Percentiles rank a stretch among this genome's conserved stretches.
These are phyloP conservation scores for Chelidonichthys spinosus DNA, from an alignment of 2,797 vertebrate genomes.

Conservation along the genomic window DNA sequence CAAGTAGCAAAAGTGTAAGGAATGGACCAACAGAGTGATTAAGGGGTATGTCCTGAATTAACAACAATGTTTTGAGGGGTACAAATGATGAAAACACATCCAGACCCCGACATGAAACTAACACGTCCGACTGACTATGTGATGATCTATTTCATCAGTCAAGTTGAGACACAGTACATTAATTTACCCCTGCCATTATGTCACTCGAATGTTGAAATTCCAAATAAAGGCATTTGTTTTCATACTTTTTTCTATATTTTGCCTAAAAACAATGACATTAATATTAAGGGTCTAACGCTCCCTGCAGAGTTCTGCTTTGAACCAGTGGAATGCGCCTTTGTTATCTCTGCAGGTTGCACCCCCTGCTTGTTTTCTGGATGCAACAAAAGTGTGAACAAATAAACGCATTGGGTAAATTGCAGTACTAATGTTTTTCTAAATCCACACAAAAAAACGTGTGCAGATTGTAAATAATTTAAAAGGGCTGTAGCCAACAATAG, in stretches of 20 bases:
- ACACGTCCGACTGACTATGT: no score
- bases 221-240: not conserved
- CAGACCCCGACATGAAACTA: no score
- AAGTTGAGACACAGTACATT: not conserved
- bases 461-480: no score
- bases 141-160: not conserved
- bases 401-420: slow-evolving; percentile 4
- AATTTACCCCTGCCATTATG: no score
- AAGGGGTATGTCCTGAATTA: not conserved
- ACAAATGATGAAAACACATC: not conserved
- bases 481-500: no score
- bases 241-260: no score
- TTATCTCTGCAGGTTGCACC: slow-evolving; percentile 1
- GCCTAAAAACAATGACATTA: no score
- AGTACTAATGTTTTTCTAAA: not conserved
- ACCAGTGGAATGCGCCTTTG: not conserved
- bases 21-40: not conserved
- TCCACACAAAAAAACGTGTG: no score
- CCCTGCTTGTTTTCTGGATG: slow-evolving; percentile 9
- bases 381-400: slow-evolving; percentile 15
- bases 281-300: no score
- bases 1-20: not conserved
- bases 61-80: no score
- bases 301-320: no score
- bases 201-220: not conserved